phyloP scores from a whole-genome alignment of 2,797 vertebrate species.

The Streptopelia turtur region DNA sequence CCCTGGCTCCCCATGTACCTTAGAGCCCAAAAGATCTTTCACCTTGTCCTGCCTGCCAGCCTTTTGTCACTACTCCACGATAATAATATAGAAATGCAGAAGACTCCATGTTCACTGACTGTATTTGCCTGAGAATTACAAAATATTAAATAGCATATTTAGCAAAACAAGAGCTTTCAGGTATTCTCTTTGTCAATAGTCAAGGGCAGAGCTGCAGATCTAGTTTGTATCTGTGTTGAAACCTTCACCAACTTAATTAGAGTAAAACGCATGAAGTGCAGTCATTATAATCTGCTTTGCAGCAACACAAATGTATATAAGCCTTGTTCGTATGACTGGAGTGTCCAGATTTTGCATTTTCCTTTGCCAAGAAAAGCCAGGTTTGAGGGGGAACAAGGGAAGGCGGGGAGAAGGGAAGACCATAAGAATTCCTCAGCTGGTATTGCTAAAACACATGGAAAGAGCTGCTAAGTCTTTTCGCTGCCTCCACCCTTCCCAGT shows the following conservation, averaged over 20 bases:
- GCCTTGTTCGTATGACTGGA: slow-evolving; percentile 9
- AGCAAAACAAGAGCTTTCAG: slow-evolving; percentile 49
- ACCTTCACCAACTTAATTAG: slow-evolving; percentile 61
- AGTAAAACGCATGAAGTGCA: slow-evolving; percentile 42
- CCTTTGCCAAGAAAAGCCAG: slow-evolving; percentile 8
- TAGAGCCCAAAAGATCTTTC: background rate
- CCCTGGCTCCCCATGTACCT: rapidly evolving
- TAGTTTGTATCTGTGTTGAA: slow-evolving; percentile 23
- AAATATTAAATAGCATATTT: slow-evolving; percentile 33
- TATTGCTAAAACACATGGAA: slow-evolving; percentile 21
- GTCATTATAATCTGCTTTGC: slow-evolving; percentile 58
- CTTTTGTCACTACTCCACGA: background rate
- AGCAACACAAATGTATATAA: slow-evolving; percentile 11
- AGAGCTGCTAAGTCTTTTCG: background rate
- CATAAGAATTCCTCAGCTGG: background rate
- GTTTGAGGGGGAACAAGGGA: background rate
- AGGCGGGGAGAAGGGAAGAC: background rate
- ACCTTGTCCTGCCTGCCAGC: background rate
- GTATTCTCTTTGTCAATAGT: slow-evolving; percentile 18
- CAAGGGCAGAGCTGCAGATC: slow-evolving; percentile 3
- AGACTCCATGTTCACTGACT: background rate
- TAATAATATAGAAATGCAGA: background rate
- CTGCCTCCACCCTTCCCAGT: slow-evolving; percentile 34
- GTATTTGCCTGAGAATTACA: background rate
- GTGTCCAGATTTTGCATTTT: slow-evolving; percentile 11